Base-by-base conservation (phyloP, 2,888 invertebrate genomes). In the Phyto melanocephala region DNA sequence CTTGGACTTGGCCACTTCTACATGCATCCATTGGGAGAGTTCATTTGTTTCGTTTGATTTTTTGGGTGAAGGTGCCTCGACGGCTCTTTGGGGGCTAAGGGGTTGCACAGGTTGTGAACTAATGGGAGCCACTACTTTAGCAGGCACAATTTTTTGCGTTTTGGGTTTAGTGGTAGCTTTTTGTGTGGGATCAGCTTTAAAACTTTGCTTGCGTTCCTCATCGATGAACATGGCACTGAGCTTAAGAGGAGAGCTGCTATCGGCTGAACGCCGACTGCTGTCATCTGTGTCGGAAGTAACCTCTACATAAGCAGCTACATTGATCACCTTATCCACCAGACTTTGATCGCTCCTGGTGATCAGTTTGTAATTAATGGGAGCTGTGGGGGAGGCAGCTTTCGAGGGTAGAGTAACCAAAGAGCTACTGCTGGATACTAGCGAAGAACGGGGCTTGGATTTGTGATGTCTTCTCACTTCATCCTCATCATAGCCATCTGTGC, bases 151-250 rank as follows among this genome's bases (percentile, higher is more conserved):
- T 8, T 82, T 82, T 54, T 58, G 54, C 8, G 22, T 42, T 63
- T 80, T 80, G 8, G 85, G 84, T 74, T 81, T 76, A 42, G 84
- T 85, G 6, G 67, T 60, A 17, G 89, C 86, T 80, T 88, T 88
- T 80, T 89, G 90, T 63, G 81, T 86, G 63, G 89, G 88, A 86
- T 91, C 91, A 8, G 88, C 88, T 83, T 91, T 91, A 82, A 90
- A 91, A 84, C 91, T 91, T 20, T 91, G 91, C 80, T 91, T 91
- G 84, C 91, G 90, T 84, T 91, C 91, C 81, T 91, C 91, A 81
- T 91, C 91, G 42, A 91, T 91, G 84, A 91, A 91, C 88, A 90
- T 90, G 90, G 90, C 90, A 90, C 90, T 91, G 72, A 91, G 89
- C 87, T 91, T 91, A 13, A 88, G 88, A 67, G 90, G 90, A 70